These are phyloP conservation scores for Chlorodrepanis virens DNA, from an alignment of 2,113 vertebrate genomes.

Conservation along the genomic window DNA sequence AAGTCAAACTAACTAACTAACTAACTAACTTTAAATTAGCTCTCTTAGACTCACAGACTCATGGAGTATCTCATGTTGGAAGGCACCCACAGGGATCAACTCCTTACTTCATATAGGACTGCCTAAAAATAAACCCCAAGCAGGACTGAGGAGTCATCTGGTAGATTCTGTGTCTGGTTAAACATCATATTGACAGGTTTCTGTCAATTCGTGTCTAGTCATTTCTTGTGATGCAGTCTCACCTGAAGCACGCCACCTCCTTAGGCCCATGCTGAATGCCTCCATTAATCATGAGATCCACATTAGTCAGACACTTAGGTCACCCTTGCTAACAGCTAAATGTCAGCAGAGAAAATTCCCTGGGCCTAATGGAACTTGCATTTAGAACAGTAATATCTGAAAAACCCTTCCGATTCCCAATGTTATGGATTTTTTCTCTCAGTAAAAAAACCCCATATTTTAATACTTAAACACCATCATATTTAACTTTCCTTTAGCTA, in stretches of 20 bases:
- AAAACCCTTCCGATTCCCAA: not conserved
- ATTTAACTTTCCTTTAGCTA: not conserved
- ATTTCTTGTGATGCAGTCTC: constrained; percentile 2
- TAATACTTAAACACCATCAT: not conserved
- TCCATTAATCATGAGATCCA: not conserved
- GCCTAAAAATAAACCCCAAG: not conserved
- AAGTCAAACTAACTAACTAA: not conserved
- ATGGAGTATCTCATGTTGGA: not conserved
- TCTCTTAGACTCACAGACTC: not conserved
- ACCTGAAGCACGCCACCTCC: not conserved
- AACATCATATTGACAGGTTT: not conserved
- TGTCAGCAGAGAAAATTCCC: constrained; percentile 29
- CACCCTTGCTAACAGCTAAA: constrained; percentile 7
- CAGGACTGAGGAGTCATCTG: not conserved
- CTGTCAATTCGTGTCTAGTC: not conserved
- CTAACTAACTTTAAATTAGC: not conserved
- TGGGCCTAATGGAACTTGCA: not conserved
- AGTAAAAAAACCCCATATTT: not conserved
- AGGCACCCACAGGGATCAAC: not conserved
- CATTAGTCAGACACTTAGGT: constrained; percentile 41
- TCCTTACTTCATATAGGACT: not conserved
- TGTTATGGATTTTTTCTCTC: not conserved
- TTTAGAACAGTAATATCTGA: not conserved
- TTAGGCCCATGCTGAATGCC: not conserved
- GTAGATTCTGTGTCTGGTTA: not conserved